phyloP scores from a whole-genome alignment of 1,140 invertebrate species.

The Amyelois transitella region DNA sequence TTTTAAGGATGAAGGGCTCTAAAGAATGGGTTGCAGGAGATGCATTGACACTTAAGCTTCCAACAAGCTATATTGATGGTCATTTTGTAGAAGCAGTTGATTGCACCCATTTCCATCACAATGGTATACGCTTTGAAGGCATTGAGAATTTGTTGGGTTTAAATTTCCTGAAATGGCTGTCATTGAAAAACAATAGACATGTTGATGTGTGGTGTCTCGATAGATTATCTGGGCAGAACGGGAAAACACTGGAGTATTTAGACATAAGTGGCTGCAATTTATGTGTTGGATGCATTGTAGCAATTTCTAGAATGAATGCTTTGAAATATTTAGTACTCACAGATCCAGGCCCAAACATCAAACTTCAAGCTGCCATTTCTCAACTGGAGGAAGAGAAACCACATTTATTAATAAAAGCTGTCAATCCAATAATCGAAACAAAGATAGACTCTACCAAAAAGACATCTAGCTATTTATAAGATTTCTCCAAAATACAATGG shows the following conservation, averaged over 20 bases:
- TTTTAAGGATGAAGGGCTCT: slow-evolving; percentile 52
- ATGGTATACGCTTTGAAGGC: slow-evolving; percentile 65
- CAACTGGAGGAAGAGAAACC: slow-evolving; percentile 56
- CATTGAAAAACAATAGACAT: slow-evolving; percentile 53
- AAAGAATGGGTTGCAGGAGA: slow-evolving; percentile 52
- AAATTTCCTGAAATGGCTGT: slow-evolving; percentile 61
- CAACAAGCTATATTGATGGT: slow-evolving; percentile 43
- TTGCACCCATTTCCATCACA: slow-evolving; percentile 54
- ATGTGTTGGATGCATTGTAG: slow-evolving; percentile 45
- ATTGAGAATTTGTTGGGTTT: slow-evolving; percentile 50
- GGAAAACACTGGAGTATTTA: slow-evolving; percentile 54
- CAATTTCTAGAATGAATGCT: slow-evolving; percentile 49
- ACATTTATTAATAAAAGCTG: slow-evolving; percentile 50
- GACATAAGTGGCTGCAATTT: slow-evolving; percentile 58
- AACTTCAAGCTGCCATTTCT: slow-evolving; percentile 52
- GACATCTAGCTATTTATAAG: no score
- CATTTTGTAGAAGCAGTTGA: slow-evolving; percentile 64
- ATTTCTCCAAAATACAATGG: no score
- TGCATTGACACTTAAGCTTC: slow-evolving; percentile 38
- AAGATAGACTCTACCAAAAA: not conserved
- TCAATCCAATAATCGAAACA: slow-evolving; percentile 2
- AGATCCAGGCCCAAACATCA: slow-evolving; percentile 52
- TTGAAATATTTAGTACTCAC: slow-evolving; percentile 51
- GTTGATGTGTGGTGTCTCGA: slow-evolving; percentile 70
- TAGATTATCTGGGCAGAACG: slow-evolving; percentile 50